Evolutionary conservation across 2,797 vertebrate genomes (phyloP), one percentile per base, ranked within the genome.

Genomic region (Silurus lanzhouensis): DNA sequence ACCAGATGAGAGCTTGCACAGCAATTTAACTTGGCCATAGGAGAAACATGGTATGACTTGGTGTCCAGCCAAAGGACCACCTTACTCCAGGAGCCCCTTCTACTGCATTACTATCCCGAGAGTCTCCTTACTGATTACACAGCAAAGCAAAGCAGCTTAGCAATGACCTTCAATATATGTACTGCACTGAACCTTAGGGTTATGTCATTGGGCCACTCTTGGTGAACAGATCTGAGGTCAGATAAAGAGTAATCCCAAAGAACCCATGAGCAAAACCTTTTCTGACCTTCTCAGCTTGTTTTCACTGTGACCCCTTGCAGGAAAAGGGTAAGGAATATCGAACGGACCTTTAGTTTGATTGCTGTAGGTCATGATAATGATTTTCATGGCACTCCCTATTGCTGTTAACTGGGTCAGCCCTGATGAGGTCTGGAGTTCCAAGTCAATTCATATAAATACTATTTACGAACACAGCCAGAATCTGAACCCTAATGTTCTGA

Each of bases 1-100:
- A 75, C 22, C 72, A 27, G 52, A 75, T 75, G n/a, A 75, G 48
- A 27, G 72, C 72, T 75, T 75, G 15, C 48, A 75, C 13, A 75
- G 48, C n/a, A 75, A 25, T 74, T 55, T n/a, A 52, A 25, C 25
- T 57, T 27, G 25, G 52, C 52, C 72, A 27, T 55, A 75, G 22
- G 48, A 52, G 52, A 57, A 75, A 75, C 27, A 55, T 75, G 25
- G 72, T 55, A 75, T 57, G 72, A 17, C 72, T 75, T 76, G 72
- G 25, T 76, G n/a, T 76, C 17, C 48, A 15, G 52, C 52, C 72
- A 76, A 57, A 48, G 22, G 13, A 52, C 71, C 46, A 52, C 13
- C 46, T 14, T 74, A 25, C 13, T 25, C 46, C 71, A 74, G n/a
- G n/a, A 76, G 52, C 52, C 72, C n/a, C 46, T 48, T 72, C 10